Evolutionary conservation across 2,888 invertebrate genomes (phyloP).

Genomic region (Polydrusus cervinus): DNA sequence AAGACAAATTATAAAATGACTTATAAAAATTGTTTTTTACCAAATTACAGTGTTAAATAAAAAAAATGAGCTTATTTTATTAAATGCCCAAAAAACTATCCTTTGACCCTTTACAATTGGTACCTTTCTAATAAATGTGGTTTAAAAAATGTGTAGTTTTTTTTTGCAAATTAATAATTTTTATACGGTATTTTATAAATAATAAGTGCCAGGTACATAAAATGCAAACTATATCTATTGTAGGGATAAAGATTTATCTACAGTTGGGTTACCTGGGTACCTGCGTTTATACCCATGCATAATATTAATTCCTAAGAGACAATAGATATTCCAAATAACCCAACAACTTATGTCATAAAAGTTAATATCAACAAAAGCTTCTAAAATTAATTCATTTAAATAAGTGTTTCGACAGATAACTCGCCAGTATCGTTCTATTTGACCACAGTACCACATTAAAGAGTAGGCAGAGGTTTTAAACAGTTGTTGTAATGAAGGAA

Average conservation of each 20-base stretch:
- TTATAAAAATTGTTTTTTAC: too few species aligned
- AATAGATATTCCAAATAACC: not conserved
- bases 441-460: constrained; percentile 29
- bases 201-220: not conserved
- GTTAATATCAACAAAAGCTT: constrained; percentile 39
- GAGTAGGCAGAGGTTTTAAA: not conserved
- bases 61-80: too few species aligned
- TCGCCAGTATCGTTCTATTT: constrained; percentile 36
- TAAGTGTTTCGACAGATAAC: constrained; percentile 46
- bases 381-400: constrained; percentile 47
- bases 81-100: too few species aligned
- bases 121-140: too few species aligned
- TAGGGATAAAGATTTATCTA: not conserved
- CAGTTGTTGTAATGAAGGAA: constrained; percentile 1
- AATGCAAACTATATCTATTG: not conserved
- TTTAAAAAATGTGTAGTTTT: too few species aligned
- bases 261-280: not conserved
- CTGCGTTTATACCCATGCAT: too few species aligned
- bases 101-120: too few species aligned
- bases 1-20: too few species aligned
- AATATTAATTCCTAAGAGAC: not conserved
- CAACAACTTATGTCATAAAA: constrained; percentile 22
- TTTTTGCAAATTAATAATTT: too few species aligned
- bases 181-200: not conserved
- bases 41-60: too few species aligned